Percentiles rank a stretch among this genome's conserved stretches.
These are phyloP conservation scores for Eristalinus aeneus DNA, from an alignment of 2,888 invertebrate genomes.

Conservation along the genomic window DNA sequence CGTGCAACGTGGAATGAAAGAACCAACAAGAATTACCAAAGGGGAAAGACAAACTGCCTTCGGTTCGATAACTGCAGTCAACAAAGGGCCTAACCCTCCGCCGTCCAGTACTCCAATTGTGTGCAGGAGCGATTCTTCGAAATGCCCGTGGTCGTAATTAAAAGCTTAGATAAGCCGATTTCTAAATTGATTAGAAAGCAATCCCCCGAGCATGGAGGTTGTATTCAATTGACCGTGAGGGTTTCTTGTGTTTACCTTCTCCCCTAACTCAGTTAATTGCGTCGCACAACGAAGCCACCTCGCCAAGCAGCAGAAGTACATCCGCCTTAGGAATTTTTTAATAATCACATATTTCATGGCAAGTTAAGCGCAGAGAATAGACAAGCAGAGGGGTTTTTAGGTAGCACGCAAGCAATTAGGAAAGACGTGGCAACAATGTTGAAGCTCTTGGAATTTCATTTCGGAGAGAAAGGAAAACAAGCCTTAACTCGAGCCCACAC, in stretches of 20 bases:
- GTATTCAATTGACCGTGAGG: constrained; percentile 29
- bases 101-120: constrained; percentile 10
- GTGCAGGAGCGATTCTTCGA: not conserved
- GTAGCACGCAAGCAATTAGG: constrained; percentile 14
- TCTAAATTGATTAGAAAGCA: constrained; percentile 19
- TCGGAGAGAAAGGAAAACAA: not conserved
- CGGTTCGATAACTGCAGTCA: not conserved
- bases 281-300: not conserved
- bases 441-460: constrained; percentile 9
- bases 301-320: not conserved
- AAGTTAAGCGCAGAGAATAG: not conserved
- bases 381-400: not conserved
- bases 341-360: constrained; percentile 29
- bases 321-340: constrained; percentile 19
- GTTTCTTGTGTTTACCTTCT: constrained; percentile 12
- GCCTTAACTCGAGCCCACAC: not conserved
- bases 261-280: constrained; percentile 17
- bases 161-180: constrained; percentile 28
- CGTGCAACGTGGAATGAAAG: not conserved
- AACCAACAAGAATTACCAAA: constrained; percentile 22
- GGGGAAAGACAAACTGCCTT: not conserved
- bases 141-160: constrained; percentile 18
- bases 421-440: not conserved
- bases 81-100: not conserved
- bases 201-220: not conserved